These are phyloP conservation scores for Apis cerana DNA, from an alignment of 1,140 invertebrate genomes.

Conservation along the genomic window DNA sequence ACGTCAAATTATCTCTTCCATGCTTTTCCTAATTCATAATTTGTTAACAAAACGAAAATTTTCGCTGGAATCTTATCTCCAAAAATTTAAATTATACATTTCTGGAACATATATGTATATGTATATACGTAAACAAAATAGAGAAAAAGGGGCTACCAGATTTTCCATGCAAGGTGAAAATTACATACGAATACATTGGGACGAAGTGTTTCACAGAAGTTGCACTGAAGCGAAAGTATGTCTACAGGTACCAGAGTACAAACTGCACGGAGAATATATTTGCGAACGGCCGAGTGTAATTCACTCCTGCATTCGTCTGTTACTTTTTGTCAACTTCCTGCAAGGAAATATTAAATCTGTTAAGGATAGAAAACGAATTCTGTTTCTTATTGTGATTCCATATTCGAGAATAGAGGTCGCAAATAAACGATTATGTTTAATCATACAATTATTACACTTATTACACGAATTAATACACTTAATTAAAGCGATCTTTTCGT, in stretches of 20 bases:
- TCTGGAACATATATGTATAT: background rate
- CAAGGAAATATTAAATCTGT: conserved; percentile 25
- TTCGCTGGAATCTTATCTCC: too few species aligned
- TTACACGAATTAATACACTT: background rate
- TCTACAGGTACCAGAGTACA: conserved; percentile 42
- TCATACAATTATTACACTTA: too few species aligned
- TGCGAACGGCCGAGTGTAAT: conserved; percentile 54
- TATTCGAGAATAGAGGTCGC: too few species aligned
- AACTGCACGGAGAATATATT: conserved; percentile 56
- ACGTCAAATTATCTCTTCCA: too few species aligned
- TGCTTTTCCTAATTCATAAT: too few species aligned
- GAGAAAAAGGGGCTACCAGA: conserved; percentile 58
- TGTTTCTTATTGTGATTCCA: background rate
- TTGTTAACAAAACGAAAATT: too few species aligned
- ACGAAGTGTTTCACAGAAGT: conserved; percentile 38
- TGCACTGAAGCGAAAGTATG: conserved; percentile 53
- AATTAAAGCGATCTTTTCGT: background rate
- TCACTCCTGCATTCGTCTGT: conserved; percentile 52
- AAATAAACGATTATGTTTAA: too few species aligned
- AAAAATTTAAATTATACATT: too few species aligned
- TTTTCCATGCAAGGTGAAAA: conserved; percentile 57
- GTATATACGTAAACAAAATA: background rate
- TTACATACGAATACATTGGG: conserved; percentile 63
- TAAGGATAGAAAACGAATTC: background rate
- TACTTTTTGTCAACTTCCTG: conserved; percentile 40